These are phyloP conservation scores for Erynnis tages DNA, from an alignment of 2,888 invertebrate genomes.

Conservation along the genomic window DNA sequence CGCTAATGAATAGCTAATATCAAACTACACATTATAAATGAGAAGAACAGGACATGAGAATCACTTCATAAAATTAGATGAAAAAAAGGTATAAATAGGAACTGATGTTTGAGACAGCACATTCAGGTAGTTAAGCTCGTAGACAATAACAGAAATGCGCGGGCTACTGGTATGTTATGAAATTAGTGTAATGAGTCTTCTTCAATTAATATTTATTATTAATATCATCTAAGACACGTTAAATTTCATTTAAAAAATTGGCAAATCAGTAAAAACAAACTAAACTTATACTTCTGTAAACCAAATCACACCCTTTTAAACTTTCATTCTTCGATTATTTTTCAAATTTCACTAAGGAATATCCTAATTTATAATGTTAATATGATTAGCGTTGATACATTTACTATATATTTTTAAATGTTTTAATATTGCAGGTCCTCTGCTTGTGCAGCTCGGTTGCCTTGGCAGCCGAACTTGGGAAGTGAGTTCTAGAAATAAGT, in stretches of 20 bases:
- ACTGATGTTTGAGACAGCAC: conserved; percentile 58
- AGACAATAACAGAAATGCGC: conserved; percentile 67
- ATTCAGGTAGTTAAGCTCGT: conserved; percentile 61
- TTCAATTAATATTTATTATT: conserved; percentile 9
- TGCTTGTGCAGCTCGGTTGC: conserved; percentile 58
- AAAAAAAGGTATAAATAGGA: conserved; percentile 76
- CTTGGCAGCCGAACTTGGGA: conserved; percentile 53
- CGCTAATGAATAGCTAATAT: conserved; percentile 54
- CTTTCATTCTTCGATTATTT: no score
- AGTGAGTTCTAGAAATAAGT: conserved; percentile 38
- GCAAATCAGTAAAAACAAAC: no score
- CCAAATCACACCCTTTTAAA: no score
- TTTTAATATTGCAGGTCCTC: conserved; percentile 51
- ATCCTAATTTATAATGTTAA: no score
- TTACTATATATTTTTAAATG: not conserved
- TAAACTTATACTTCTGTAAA: no score
- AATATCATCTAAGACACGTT: not conserved
- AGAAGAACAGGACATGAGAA: conserved; percentile 58
- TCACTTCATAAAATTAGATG: conserved; percentile 57
- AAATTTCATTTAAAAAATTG: not conserved
- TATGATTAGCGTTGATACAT: no score
- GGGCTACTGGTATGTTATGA: conserved; percentile 60
- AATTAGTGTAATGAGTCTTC: conserved; percentile 10
- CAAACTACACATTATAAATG: conserved; percentile 63
- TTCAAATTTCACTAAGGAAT: no score